Base-by-base conservation (phyloP, 64 coral and sea anemone species). In the Dendrophyllia cribrosa region DNA sequence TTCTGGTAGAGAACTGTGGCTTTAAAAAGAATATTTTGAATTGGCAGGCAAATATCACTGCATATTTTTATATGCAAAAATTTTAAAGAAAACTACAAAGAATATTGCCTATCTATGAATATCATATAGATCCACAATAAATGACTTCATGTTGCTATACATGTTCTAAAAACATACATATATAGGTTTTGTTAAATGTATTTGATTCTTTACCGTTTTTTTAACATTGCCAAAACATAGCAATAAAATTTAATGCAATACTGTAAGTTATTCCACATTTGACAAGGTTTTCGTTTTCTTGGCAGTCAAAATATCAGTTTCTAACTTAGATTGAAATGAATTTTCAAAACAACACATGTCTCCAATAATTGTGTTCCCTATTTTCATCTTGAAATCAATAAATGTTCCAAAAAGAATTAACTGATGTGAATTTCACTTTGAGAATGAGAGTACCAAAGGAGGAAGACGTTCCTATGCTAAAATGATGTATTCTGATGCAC, bases 281-380 rank as follows among this genome's bases (percentile, higher is more conserved):
- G 34, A 34, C 2, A 34, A 34, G 34, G 34, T 34, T 34, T 34
- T 34, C 34, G 2, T 7, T 58, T 45, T 82, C 8, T 14, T 64
- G 16, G 7, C 59, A 60, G 59, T 7, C 43, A 64, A 46, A 82
- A 82, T 48, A 82, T 82, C 58, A 82, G 59, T 60, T 82, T 82
- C 59, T 82, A 62, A 82, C 34, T 14, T 48, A 6, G 6, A 51
- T 15, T 75, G 15, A 50, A 75, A 61, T 6, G 78, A 45, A 47
- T 17, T 15, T 64, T 12, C 60, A 46, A 4, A 17, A 77, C 7
- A 77, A 22, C 75, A 9, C 16, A 49, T 7, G 6, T 4, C 6
- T 17, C 20, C 13, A 74, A 47, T 4, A 22, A 77, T 55, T 75
- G 13, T 49, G 16, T 48, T 77, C 75, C 51, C 19, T 77, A 0